Percentiles rank a stretch among this genome's conserved stretches.
Evolutionary conservation across 2,888 invertebrate species (phyloP).

Genomic region (Volucella bombylans): DNA sequence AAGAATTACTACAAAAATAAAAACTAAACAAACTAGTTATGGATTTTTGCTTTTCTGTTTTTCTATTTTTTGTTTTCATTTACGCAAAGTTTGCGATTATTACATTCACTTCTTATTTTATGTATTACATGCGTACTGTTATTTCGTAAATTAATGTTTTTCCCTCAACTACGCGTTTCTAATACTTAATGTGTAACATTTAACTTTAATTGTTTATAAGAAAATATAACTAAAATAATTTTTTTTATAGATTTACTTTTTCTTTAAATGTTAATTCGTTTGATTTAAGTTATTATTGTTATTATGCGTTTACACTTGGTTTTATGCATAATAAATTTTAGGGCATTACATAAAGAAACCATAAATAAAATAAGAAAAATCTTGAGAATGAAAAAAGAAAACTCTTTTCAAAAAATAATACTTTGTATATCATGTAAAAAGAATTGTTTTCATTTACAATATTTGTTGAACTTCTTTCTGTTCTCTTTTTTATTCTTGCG

Average conservation of each 20-base stretch:
- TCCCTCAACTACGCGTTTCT: constrained; percentile 34
- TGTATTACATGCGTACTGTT: constrained; percentile 43
- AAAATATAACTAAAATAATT: constrained; percentile 66
- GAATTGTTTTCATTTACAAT: constrained; percentile 24
- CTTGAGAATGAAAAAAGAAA: constrained; percentile 44
- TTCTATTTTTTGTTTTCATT: background rate
- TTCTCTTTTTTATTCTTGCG: constrained; percentile 5
- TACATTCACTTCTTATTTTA: constrained; percentile 29
- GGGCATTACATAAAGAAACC: constrained; percentile 45
- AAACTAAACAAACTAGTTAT: constrained; percentile 50
- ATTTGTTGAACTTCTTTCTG: background rate
- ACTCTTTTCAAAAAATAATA: constrained; percentile 65
- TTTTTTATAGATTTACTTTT: constrained; percentile 19
- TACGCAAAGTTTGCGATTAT: constrained; percentile 39
- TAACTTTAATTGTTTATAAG: constrained; percentile 53
- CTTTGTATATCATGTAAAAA: constrained; percentile 66
- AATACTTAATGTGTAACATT: constrained; percentile 46
- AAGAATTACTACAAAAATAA: constrained; percentile 63
- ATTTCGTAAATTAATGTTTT: constrained; percentile 44
- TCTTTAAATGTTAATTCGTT: constrained; percentile 55
- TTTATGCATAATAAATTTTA: constrained; percentile 46
- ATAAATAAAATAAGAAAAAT: constrained; percentile 37
- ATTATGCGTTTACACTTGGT: background rate
- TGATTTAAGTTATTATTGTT: constrained; percentile 10
- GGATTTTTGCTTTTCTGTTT: background rate